A percentile compares a stretch with the other conserved stretches of the same genome.
These are phyloP conservation scores for Otus sunia DNA, from an alignment of 2,113 vertebrate genomes.

Conservation along the genomic window DNA sequence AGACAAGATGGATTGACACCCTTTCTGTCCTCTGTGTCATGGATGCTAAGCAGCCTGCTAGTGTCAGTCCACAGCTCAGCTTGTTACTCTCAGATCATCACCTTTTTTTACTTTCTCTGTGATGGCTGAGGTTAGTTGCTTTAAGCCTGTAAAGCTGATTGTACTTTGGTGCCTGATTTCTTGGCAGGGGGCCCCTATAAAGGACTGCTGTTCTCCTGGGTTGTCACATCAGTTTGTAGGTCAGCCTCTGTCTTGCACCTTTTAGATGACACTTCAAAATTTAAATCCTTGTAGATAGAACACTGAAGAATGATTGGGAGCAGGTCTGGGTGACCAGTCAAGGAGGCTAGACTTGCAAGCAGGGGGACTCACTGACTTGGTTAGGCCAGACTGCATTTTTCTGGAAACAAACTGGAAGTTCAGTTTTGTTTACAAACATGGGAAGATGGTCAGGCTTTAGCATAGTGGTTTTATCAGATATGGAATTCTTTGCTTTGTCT, in stretches of 20 bases:
- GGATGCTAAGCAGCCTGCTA: background rate
- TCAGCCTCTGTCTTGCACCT: background rate
- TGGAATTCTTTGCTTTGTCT: background rate
- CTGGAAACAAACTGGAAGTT: background rate
- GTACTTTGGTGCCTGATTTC: background rate
- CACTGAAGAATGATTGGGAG: background rate
- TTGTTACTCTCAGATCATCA: background rate
- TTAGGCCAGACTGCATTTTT: background rate
- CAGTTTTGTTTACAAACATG: background rate
- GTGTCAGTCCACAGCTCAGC: background rate
- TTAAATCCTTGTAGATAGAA: background rate
- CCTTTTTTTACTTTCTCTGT: background rate
- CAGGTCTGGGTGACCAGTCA: background rate
- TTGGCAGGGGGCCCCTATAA: background rate
- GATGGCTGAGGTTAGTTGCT: background rate
- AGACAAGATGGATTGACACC: background rate
- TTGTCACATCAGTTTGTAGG: background rate
- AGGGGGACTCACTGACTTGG: background rate
- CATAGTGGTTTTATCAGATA: background rate
- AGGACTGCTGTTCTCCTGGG: background rate
- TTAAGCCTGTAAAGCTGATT: background rate
- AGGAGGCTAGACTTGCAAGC: background rate
- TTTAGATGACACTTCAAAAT: background rate
- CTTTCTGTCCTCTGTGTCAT: background rate
- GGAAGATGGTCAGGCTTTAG: background rate